Percentiles rank a stretch among this genome's conserved stretches.
Conservation (phyloP, 2,113 vertebrate species). For the Potamarius usumacintae region DNA sequence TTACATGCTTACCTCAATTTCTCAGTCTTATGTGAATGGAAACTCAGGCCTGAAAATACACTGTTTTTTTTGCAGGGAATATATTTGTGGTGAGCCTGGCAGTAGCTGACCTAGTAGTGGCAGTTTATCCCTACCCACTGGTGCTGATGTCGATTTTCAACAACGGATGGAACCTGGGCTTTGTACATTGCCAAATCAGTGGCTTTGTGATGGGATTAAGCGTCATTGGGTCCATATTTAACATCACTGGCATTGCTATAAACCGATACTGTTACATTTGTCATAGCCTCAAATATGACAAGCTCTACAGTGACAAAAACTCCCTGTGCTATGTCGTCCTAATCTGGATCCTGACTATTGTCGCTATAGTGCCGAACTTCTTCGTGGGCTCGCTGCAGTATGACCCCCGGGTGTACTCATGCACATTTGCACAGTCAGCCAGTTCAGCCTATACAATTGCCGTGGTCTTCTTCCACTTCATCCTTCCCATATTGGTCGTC, state of each 20-base stretch:
- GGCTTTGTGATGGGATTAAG: constrained; percentile 85
- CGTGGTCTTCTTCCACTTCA: constrained; percentile 84
- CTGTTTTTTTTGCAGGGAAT: constrained; percentile 78
- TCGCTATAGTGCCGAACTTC: constrained; percentile 81
- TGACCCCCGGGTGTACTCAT: constrained; percentile 81
- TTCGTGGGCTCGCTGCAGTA: constrained; percentile 79
- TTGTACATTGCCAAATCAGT: constrained; percentile 82
- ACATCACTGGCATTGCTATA: constrained; percentile 83
- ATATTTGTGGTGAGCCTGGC: constrained; percentile 86
- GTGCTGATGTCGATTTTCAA: constrained; percentile 81
- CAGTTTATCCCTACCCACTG: constrained; percentile 83
- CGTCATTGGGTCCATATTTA: constrained; percentile 85
- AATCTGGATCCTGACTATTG: constrained; percentile 79
- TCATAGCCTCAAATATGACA: constrained; percentile 82
- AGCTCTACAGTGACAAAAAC: constrained; percentile 79
- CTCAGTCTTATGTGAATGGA: background rate
- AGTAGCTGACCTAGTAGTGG: constrained; percentile 83
- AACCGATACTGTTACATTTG: constrained; percentile 87
- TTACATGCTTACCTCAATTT: background rate
- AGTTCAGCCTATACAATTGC: constrained; percentile 80
- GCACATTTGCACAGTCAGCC: constrained; percentile 80
- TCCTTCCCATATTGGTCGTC: constrained; percentile 80
- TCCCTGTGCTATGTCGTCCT: constrained; percentile 77
- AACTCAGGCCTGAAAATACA: background rate
- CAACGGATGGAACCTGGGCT: constrained; percentile 82